Evolutionary conservation across 2,797 vertebrate species (phyloP).

Genomic region (Semaprochilodus insignis): DNA sequence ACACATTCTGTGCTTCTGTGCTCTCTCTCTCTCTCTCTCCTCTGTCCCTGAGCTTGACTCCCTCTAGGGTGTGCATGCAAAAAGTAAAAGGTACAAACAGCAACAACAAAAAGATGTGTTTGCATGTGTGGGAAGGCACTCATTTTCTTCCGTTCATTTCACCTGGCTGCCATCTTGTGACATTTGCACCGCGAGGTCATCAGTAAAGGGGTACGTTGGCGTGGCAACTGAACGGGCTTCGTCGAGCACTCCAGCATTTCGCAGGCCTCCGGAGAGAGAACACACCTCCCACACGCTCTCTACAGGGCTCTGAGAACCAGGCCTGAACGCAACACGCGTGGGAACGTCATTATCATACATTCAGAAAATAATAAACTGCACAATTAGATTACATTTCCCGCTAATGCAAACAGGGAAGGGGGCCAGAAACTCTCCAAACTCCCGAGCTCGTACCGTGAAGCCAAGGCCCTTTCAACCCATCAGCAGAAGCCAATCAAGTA

Average conservation of each 20-base stretch:
- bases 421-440: not conserved
- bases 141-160: constrained; percentile 42
- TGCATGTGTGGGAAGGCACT: constrained; percentile 35
- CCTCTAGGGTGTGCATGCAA: not conserved
- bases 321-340: constrained; percentile 41
- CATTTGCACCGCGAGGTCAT: constrained; percentile 64
- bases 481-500: constrained; percentile 20
- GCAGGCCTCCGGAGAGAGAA: constrained; percentile 35
- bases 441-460: constrained; percentile 17
- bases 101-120: constrained; percentile 19
- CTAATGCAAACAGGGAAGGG: constrained; percentile 20
- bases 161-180: constrained; percentile 67
- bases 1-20: constrained; percentile 32
- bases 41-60: not conserved
- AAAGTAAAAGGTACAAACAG: constrained; percentile 27
- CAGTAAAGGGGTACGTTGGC: constrained; percentile 58
- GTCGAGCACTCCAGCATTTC: constrained; percentile 48
- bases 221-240: constrained; percentile 58
- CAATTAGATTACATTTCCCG: constrained; percentile 50
- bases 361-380: constrained; percentile 55
- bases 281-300: constrained; percentile 51
- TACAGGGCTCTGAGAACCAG: constrained; percentile 50
- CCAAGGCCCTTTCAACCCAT: constrained; percentile 4
- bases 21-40: constrained; percentile 13
- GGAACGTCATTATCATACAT: constrained; percentile 60